Evolutionary conservation across 2,888 invertebrate genomes (phyloP), one percentile per base, ranked within the genome.

Genomic region (Craniophora ligustri): DNA sequence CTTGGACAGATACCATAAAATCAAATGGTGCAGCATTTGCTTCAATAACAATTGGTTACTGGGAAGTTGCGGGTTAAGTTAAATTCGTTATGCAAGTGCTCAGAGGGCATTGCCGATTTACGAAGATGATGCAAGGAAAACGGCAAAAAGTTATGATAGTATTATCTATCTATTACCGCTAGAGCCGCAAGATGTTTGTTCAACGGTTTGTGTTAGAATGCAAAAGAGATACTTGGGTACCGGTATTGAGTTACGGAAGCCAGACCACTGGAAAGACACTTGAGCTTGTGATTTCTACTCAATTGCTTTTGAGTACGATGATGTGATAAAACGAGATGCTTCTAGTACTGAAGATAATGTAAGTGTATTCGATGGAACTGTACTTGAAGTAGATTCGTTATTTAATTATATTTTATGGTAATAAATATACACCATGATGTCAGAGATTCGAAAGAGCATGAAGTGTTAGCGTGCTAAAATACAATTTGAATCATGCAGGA

Each of bases 401-500:
- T 50, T 44, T 5, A 15, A 48, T 30, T 34, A n/a, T n/a, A n/a
- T n/a, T n/a, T n/a, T n/a, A 31, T 38, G 49, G 30, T 31, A 41
- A 45, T 50, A 38, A 45, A 49, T 35, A n/a, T 13, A 26, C 18
- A 28, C 13, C 10, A 55, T 70, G 67, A 64, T 54, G 55, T 64
- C 61, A 65, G 54, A 55, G 16, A 45, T 53, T 58, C 23, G 35
- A 41, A 42, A 51, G 60, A 65, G 39, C 36, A 41, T 49, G 21
- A 32, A 55, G 18, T 58, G 15, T 40, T 57, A 57, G 56, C 68
- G 55, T 71, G 65, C 55, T 64, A 48, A 63, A 64, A 57, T 21
- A 45, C 39, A 61, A 50, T 73, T 79, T 72, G 68, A 81, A 65
- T 73, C 65, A 74, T 67, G 60, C 72, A 81, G 75, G 78, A 81